A percentile compares a stretch with the other conserved stretches of the same genome.
phyloP scores from a whole-genome alignment of 1,140 invertebrate genomes.

The Drosophila sp. region DNA sequence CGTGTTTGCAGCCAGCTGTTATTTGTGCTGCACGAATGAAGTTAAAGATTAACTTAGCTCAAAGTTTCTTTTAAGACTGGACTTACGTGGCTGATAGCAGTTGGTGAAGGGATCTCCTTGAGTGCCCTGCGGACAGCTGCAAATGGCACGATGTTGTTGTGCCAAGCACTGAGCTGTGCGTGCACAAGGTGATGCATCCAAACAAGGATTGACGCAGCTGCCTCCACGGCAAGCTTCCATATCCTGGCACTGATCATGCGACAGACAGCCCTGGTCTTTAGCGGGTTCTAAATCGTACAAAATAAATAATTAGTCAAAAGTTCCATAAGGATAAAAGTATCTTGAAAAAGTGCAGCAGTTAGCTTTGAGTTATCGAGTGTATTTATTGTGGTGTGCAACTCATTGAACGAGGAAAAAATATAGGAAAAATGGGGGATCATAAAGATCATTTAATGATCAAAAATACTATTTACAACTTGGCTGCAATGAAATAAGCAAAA shows the following conservation, averaged over 20 bases:
- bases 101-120: constrained; percentile 92
- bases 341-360: constrained; percentile 62
- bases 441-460: constrained; percentile 26
- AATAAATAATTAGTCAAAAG: constrained; percentile 20
- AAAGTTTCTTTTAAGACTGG: not conserved
- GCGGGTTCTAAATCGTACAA: constrained; percentile 80
- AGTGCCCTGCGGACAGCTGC: constrained; percentile 90
- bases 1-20: constrained; percentile 88
- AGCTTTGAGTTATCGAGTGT: constrained; percentile 72
- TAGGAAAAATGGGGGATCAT: constrained; percentile 8
- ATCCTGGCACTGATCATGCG: constrained; percentile 89
- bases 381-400: constrained; percentile 49
- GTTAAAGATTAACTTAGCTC: not conserved
- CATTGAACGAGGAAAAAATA: constrained; percentile 27
- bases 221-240: constrained; percentile 90
- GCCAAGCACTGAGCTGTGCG: constrained; percentile 91
- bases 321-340: not conserved
- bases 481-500: constrained; percentile 78
- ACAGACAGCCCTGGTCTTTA: constrained; percentile 88
- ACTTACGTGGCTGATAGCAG: constrained; percentile 88
- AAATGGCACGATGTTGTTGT: constrained; percentile 90
- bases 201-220: constrained; percentile 91
- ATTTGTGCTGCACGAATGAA: constrained; percentile 54
- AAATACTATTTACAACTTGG: constrained; percentile 49
- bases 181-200: constrained; percentile 90